A percentile compares a stretch with the other conserved stretches of the same genome.
These are phyloP conservation scores for Phalloptychus januarius DNA, from an alignment of 2,797 vertebrate species.

Conservation along the genomic window DNA sequence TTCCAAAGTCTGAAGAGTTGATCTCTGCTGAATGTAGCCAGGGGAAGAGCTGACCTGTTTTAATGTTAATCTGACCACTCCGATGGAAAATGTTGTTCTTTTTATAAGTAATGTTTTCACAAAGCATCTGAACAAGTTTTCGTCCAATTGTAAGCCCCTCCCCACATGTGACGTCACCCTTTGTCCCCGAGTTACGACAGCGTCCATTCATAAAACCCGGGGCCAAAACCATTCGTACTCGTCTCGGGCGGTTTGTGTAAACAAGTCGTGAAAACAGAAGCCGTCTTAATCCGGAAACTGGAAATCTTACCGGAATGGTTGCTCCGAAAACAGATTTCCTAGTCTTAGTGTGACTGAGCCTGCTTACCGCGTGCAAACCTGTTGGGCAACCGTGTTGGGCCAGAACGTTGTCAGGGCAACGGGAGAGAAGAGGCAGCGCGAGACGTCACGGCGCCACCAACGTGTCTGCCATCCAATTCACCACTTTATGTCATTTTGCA, in stretches of 20 bases:
- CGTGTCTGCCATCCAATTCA: background rate
- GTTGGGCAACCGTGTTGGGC: constrained; percentile 44
- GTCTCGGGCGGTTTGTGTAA: constrained; percentile 24
- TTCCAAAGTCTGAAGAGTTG: constrained; percentile 65
- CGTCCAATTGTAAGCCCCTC: background rate
- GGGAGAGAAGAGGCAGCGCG: background rate
- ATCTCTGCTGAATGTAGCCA: constrained; percentile 66
- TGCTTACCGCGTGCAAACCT: constrained; percentile 47
- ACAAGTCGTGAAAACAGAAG: constrained; percentile 41
- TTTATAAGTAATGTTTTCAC: background rate
- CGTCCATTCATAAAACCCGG: constrained; percentile 10
- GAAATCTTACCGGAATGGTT: constrained; percentile 53
- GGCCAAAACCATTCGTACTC: constrained; percentile 12
- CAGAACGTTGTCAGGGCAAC: constrained; percentile 14
- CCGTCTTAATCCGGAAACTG: constrained; percentile 55
- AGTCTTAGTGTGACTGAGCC: constrained; percentile 21
- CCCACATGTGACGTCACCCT: background rate
- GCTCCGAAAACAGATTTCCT: constrained; percentile 51
- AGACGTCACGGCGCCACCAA: background rate
- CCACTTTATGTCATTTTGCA: background rate
- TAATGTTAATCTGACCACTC: background rate
- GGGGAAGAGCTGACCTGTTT: constrained; percentile 46
- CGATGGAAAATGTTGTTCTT: background rate
- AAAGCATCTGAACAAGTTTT: background rate
- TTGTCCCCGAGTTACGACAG: background rate